A percentile compares a stretch with the other conserved stretches of the same genome.
phyloP scores from a whole-genome alignment of 2,888 invertebrate species.

The Gasteruption jaculator region DNA sequence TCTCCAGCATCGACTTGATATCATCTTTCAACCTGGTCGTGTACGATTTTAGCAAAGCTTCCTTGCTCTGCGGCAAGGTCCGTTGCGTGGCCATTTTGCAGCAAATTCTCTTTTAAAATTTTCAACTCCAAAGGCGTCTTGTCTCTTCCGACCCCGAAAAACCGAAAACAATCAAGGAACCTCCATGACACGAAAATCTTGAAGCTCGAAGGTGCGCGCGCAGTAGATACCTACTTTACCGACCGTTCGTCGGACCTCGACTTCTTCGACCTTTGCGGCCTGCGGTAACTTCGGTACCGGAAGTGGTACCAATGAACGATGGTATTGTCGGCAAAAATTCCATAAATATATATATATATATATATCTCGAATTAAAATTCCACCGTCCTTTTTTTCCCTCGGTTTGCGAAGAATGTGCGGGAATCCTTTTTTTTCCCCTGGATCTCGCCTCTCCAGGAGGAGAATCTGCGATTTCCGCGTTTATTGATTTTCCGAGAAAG shows the following conservation, averaged over 20 bases:
- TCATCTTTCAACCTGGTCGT: slow-evolving; percentile 93
- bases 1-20: slow-evolving; percentile 95
- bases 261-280: too few relatives aligned
- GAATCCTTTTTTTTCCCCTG: neutral
- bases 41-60: slow-evolving; percentile 91
- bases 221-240: slow-evolving; percentile 15
- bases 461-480: slow-evolving; percentile 4
- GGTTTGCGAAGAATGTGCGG: neutral
- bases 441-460: neutral
- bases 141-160: neutral
- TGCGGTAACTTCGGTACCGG: too few relatives aligned
- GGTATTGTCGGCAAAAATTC: too few relatives aligned
- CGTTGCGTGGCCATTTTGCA: slow-evolving; percentile 54
- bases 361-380: too few relatives aligned
- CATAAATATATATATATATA: too few relatives aligned
- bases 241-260: slow-evolving; percentile 15
- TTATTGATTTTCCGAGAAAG: slow-evolving; percentile 20
- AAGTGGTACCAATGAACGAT: too few relatives aligned
- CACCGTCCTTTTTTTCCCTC: too few relatives aligned
- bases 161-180: neutral
- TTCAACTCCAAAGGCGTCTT: too few relatives aligned
- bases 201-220: too few relatives aligned
- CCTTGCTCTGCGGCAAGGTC: slow-evolving; percentile 85
- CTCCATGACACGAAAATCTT: slow-evolving; percentile 10
- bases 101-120: too few relatives aligned